Percentiles rank a stretch among this genome's conserved stretches.
phyloP scores from a whole-genome alignment of 2,797 vertebrate genomes.

The Notolepis coatsorum region DNA sequence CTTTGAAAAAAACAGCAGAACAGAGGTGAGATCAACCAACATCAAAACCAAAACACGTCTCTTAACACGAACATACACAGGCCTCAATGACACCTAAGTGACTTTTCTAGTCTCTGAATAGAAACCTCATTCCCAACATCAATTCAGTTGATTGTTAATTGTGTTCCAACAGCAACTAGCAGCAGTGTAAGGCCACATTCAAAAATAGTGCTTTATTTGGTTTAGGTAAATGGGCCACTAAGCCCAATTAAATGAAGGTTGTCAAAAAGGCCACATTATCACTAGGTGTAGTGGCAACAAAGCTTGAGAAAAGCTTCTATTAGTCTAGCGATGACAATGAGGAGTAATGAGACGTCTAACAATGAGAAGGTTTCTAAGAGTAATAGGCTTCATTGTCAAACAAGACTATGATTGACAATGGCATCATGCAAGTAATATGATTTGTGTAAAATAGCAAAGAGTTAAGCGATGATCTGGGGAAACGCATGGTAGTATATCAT shows the following conservation, averaged over 20 bases:
- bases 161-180: not conserved
- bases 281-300: slow-evolving; percentile 17
- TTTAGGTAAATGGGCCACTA: slow-evolving; percentile 3
- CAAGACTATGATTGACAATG: not conserved
- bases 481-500: not conserved
- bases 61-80: slow-evolving; percentile 10
- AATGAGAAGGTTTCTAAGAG: no score
- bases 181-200: slow-evolving; percentile 42
- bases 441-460: not conserved
- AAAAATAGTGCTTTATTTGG: slow-evolving; percentile 25
- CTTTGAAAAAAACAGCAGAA: slow-evolving; percentile 39
- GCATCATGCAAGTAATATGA: not conserved
- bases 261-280: slow-evolving; percentile 50
- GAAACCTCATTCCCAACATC: not conserved
- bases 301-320: not conserved
- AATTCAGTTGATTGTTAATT: slow-evolving; percentile 12
- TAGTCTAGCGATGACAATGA: no score
- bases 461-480: not conserved
- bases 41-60: not conserved
- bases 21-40: slow-evolving; percentile 29
- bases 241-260: slow-evolving; percentile 2
- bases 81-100: slow-evolving; percentile 1
- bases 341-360: no score
- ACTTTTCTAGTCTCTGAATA: slow-evolving; percentile 12
- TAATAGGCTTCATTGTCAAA: not conserved